Evolutionary conservation across 2,113 vertebrate genomes (phyloP), one percentile per base, ranked within the genome.

Genomic region (Sapayoa aenigma): DNA sequence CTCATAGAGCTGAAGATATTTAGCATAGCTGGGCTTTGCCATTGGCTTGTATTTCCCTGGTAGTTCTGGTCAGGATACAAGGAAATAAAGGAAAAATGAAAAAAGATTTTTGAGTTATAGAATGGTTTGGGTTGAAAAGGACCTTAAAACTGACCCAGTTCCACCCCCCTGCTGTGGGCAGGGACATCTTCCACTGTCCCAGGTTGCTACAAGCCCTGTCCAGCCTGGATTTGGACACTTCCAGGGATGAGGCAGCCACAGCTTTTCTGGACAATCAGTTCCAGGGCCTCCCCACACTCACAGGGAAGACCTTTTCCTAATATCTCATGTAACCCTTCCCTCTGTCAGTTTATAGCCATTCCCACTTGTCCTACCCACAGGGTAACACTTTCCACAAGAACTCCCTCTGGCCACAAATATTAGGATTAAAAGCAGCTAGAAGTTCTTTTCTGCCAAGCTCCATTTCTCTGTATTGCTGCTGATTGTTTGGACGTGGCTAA

Each of bases 201-300:
- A 74, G 33, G 8, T 0, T 67, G 15, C 1, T n/a, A n/a, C n/a
- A n/a, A n/a, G n/a, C n/a, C n/a, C n/a, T n/a, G n/a, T 17, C 77
- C 60, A 74, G 46, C 52, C 68, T 39, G 52, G 33, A 3, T 19
- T 50, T 33, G 76, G 33, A 3, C 37, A 59, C 8, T 39, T 3
- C 10, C 68, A 89, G 68, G 37, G 22, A 81, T 44, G 44, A 25
- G 9, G 12, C 59, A 89, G 27, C 19, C 68, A 20, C 44, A 89
- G 59, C 52, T 81, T 0, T 23, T 39, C 52, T 74, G 86, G 12
- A 4, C 4, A 72, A 1, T 7, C 41, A 41, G 13, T 63, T 12
- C 20, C 30, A 35, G 24, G 4, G 8, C 8, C 21, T 27, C 1
- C 0, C 0, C 42, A 33, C 27, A 9, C 4, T 81, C 59, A 3